A percentile compares a stretch with the other conserved stretches of the same genome.
These are phyloP conservation scores for Naja naja DNA, from an alignment of 2,113 vertebrate species.

Conservation along the genomic window DNA sequence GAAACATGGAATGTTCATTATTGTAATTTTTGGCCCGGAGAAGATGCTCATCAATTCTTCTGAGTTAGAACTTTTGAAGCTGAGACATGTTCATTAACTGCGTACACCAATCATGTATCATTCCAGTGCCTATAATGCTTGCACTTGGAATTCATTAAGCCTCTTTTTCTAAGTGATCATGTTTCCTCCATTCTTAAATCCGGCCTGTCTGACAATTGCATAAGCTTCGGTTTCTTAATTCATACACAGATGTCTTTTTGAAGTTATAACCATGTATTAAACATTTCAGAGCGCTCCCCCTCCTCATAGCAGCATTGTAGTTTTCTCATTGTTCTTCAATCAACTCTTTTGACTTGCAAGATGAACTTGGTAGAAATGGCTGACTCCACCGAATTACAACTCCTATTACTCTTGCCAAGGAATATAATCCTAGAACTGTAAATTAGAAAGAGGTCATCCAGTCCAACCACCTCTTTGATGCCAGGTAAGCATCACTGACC, in stretches of 20 bases:
- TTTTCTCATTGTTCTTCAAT: constrained; percentile 51
- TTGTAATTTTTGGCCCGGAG: constrained; percentile 59
- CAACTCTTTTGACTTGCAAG: constrained; percentile 42
- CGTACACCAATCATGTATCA: constrained; percentile 40
- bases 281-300: constrained; percentile 45
- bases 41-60: constrained; percentile 63
- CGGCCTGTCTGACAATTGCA: constrained; percentile 47
- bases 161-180: constrained; percentile 51
- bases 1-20: constrained; percentile 60
- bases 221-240: constrained; percentile 45
- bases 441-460: not conserved
- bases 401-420: not conserved
- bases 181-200: constrained; percentile 48
- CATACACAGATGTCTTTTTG: constrained; percentile 36
- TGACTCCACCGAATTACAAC: not conserved
- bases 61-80: constrained; percentile 51
- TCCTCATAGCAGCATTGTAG: not conserved
- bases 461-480: not conserved
- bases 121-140: constrained; percentile 41
- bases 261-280: constrained; percentile 57
- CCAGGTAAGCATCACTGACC: not conserved
- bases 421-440: not conserved
- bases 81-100: constrained; percentile 63
- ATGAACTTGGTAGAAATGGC: not conserved
- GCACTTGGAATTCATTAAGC: constrained; percentile 59